These are phyloP conservation scores for Mimachlamys varia DNA, from an alignment of 2,888 invertebrate species.

Conservation along the genomic window DNA sequence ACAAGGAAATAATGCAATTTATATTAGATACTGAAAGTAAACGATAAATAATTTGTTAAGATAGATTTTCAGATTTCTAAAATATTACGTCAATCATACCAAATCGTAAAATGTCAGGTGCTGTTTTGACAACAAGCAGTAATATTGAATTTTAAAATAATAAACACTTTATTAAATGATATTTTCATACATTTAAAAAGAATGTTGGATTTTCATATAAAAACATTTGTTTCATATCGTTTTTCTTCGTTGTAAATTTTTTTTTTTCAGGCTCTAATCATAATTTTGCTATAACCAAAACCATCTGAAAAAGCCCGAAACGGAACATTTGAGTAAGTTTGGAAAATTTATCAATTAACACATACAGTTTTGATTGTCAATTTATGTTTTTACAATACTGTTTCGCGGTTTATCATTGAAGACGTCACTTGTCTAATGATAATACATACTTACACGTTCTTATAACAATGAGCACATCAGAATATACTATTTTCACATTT, in stretches of 20 bases:
- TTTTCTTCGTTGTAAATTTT: background rate
- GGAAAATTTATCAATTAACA: background rate
- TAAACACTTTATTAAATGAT: background rate
- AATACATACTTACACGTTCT: background rate
- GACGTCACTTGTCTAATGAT: background rate
- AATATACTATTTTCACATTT: background rate
- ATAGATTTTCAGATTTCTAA: background rate
- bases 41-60: background rate
- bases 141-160: background rate
- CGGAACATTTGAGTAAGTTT: background rate
- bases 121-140: background rate
- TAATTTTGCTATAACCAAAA: background rate
- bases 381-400: background rate
- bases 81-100: background rate
- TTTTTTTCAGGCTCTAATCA: background rate
- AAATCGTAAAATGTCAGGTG: background rate
- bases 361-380: conserved; percentile 20
- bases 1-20: background rate
- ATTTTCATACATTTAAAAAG: background rate
- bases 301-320: background rate
- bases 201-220: background rate
- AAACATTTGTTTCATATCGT: background rate
- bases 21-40: background rate
- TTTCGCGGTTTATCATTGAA: background rate
- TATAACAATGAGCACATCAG: background rate